These are phyloP conservation scores for Sinopyrophorus schimmeli DNA, from an alignment of 2,888 invertebrate genomes.

Conservation along the genomic window DNA sequence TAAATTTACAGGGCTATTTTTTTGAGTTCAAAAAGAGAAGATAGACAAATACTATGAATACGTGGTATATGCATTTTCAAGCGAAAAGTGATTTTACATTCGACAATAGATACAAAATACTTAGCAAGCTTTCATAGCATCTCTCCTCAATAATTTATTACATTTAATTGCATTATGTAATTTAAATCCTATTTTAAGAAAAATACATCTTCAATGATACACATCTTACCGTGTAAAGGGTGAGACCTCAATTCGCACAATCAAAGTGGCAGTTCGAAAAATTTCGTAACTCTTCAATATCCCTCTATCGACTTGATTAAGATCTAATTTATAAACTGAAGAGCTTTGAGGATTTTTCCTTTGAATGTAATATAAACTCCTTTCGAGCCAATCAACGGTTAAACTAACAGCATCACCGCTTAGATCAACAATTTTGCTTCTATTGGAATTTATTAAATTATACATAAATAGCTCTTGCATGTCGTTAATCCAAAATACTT, in stretches of 20 bases:
- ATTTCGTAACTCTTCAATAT: conserved; percentile 58
- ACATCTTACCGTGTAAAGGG: conserved; percentile 77
- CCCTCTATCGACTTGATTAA: conserved; percentile 65
- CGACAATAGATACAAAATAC: too few species aligned
- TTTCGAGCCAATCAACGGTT: conserved; percentile 85
- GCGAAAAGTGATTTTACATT: too few species aligned
- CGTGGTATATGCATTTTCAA: too few species aligned
- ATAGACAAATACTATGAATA: too few species aligned
- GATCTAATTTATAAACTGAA: conserved; percentile 67
- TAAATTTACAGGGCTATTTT: too few species aligned
- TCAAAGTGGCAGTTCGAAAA: conserved; percentile 59
- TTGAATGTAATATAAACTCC: conserved; percentile 83
- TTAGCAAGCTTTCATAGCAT: too few species aligned
- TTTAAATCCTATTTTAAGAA: too few species aligned
- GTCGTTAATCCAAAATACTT: conserved; percentile 82
- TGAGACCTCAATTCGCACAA: conserved; percentile 72
- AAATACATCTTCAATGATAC: too few species aligned
- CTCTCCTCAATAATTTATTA: too few species aligned
- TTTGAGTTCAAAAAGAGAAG: too few species aligned
- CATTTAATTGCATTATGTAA: too few species aligned
- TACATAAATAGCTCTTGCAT: conserved; percentile 70
- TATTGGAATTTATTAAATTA: conserved; percentile 60
- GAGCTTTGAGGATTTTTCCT: conserved; percentile 49
- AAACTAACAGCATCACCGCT: conserved; percentile 67
- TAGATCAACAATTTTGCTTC: conserved; percentile 61